Conservation (phyloP, 2,113 vertebrate genomes). For the Lichenostomus cassidix region DNA sequence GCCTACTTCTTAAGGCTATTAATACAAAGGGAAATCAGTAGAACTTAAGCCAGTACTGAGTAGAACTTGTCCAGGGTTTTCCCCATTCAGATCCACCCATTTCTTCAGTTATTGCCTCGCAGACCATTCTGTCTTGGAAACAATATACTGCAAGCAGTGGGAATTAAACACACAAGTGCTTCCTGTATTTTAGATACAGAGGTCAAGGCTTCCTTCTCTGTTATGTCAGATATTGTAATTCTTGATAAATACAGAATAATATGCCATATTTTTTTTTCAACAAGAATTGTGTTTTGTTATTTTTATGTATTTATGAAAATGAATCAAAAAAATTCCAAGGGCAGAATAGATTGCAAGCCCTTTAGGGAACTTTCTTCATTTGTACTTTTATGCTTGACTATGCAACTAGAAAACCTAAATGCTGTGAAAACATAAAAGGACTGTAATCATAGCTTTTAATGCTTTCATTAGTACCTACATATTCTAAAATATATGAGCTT, state of each 20-base stretch:
- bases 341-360: neutral
- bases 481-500: neutral
- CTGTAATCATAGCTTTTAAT: neutral
- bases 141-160: neutral
- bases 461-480: neutral
- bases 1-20: neutral
- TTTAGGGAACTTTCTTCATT: neutral
- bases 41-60: neutral
- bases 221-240: neutral
- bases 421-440: neutral
- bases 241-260: neutral
- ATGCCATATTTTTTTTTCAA: neutral
- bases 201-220: neutral
- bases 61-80: neutral
- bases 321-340: neutral
- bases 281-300: neutral
- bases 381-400: neutral
- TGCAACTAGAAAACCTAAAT: neutral
- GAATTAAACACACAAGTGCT: neutral
- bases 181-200: neutral
- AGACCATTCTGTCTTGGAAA: neutral
- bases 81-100: neutral
- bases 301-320: neutral
- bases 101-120: neutral
- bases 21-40: neutral